Conservation (phyloP, 2,888 invertebrate species). For the Apamea sordens region DNA sequence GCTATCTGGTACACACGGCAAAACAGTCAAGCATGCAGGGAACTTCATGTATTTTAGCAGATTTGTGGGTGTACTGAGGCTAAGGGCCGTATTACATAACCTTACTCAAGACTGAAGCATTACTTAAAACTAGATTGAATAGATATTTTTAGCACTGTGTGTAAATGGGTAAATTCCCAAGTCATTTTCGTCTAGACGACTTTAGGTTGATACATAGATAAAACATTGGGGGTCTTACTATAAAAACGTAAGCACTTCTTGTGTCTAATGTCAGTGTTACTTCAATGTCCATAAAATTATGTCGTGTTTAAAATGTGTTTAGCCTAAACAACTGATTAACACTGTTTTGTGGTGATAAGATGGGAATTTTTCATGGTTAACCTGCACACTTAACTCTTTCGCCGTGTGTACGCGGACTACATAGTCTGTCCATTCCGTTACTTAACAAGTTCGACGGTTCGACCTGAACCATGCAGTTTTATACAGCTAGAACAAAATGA, state of each 20-base stretch:
- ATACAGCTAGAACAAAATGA: slow-evolving; percentile 68
- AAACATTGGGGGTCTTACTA: not conserved
- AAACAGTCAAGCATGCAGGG: slow-evolving; percentile 7
- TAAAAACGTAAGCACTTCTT: too few species aligned
- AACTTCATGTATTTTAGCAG: not conserved
- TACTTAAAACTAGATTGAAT: not conserved
- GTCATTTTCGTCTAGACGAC: not conserved
- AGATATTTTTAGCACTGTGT: not conserved
- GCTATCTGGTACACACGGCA: slow-evolving; percentile 42
- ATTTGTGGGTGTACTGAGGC: not conserved
- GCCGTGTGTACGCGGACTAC: slow-evolving; percentile 57
- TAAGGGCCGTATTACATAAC: not conserved
- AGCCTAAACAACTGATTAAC: too few species aligned
- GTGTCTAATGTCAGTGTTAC: too few species aligned
- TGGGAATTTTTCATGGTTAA: not conserved
- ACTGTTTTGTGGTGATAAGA: too few species aligned
- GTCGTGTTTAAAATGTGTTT: too few species aligned
- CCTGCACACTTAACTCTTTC: slow-evolving; percentile 8
- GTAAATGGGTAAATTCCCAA: not conserved
- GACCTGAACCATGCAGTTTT: slow-evolving; percentile 71
- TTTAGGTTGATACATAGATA: not conserved
- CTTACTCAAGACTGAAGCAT: not conserved
- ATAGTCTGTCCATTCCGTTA: slow-evolving; percentile 76
- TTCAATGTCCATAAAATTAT: too few species aligned
- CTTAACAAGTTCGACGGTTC: slow-evolving; percentile 74